Conservation (phyloP, 2,888 invertebrate species). For the Sphaerophoria taeniata region DNA sequence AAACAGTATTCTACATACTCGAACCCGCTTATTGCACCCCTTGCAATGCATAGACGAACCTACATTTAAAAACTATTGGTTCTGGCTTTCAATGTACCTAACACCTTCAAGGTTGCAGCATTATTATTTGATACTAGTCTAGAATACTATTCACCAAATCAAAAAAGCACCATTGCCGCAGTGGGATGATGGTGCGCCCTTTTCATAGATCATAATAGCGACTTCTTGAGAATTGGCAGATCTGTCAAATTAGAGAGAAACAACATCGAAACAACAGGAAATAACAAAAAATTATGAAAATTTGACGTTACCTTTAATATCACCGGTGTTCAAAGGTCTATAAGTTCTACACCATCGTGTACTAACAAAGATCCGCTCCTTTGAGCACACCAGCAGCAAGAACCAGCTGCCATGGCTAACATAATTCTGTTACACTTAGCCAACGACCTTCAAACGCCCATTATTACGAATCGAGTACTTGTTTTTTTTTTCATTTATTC, state of each 20-base stretch:
- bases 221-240: too few species aligned
- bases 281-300: too few species aligned
- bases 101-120: slow-evolving; percentile 59
- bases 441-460: slow-evolving; percentile 70
- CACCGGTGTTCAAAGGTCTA: too few species aligned
- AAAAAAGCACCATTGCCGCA: neutral
- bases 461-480: slow-evolving; percentile 31
- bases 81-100: slow-evolving; percentile 31
- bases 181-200: neutral
- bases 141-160: slow-evolving; percentile 31
- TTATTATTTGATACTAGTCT: slow-evolving; percentile 57
- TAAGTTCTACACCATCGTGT: too few species aligned
- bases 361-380: too few species aligned
- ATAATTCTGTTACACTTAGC: slow-evolving; percentile 40
- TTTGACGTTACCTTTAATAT: too few species aligned
- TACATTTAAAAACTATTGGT: slow-evolving; percentile 15
- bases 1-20: slow-evolving; percentile 33
- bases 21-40: slow-evolving; percentile 37
- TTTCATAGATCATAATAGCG: neutral
- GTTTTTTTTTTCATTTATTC: slow-evolving; percentile 36
- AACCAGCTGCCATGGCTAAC: slow-evolving; percentile 16
- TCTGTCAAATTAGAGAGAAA: too few species aligned
- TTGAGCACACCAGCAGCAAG: neutral
- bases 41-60: too few species aligned
- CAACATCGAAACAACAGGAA: too few species aligned